These are phyloP conservation scores for Alsophila aescularia DNA, from an alignment of 2,888 invertebrate genomes.

Conservation along the genomic window DNA sequence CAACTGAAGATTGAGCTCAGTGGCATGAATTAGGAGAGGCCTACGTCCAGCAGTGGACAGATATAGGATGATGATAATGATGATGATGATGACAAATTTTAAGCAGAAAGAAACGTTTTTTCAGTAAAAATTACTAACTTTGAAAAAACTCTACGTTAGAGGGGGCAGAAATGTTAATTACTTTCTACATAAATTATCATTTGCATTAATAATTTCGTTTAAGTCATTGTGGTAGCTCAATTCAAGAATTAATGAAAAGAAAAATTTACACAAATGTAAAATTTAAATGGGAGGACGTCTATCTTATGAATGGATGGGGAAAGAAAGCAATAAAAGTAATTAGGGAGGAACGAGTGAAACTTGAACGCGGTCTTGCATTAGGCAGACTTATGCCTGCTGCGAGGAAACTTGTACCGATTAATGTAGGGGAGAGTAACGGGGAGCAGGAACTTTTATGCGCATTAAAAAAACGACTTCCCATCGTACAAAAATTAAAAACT, in stretches of 20 bases:
- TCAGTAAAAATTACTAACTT: no score
- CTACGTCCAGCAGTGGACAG: no score
- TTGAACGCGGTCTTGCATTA: constrained; percentile 65
- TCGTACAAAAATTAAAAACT: no score
- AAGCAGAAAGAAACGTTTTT: no score
- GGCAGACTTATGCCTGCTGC: constrained; percentile 64
- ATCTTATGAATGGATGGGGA: constrained; percentile 60
- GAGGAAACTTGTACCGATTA: constrained; percentile 68
- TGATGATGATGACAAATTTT: no score
- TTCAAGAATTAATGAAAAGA: constrained; percentile 26
- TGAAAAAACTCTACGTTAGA: no score
- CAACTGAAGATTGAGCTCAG: no score
- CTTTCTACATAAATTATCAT: neutral
- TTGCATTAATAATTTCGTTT: constrained; percentile 1
- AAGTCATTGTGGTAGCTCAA: constrained; percentile 22
- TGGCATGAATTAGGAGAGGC: no score
- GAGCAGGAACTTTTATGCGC: constrained; percentile 21
- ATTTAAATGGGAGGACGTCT: constrained; percentile 51
- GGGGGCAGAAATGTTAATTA: constrained; percentile 2
- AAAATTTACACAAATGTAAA: constrained; percentile 33
- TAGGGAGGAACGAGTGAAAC: constrained; percentile 65
- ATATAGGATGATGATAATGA: no score
- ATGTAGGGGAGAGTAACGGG: constrained; percentile 52
- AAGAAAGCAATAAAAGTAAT: constrained; percentile 71
- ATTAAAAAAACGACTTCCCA: no score